Evolutionary conservation across 92 coral and sea anemone species (phyloP), one percentile per base, ranked within the genome.

Genomic region (Porites divaricata): DNA sequence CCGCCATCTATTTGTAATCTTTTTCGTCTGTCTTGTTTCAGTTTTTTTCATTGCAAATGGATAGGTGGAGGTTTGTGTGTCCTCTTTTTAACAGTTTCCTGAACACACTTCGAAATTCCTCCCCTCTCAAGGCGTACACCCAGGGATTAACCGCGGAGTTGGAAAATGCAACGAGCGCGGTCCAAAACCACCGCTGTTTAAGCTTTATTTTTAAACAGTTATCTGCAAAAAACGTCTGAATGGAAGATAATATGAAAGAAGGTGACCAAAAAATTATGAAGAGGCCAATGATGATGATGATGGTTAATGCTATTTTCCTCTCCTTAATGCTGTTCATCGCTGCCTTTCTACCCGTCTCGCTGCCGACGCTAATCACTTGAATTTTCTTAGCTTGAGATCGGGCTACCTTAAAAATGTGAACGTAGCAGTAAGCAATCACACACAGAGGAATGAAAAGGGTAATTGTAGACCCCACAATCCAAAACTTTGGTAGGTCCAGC

Each of bases 251-350:
- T 15, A 87, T 52, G 50, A 87, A 45, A 26, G 80, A 52, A 26
- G 90, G 90, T 9, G 78, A 73, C 86, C 86, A 80, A 24, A 79
- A 57, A 3, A 80, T n/a, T 10, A 87, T 51, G 70, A 87, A 87
- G n/a, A 87, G 79, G 28, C 90, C 90, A 10, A 87, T 66, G 52
- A 87, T 76, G 24, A 87, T 87, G 28, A 87, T 87, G 73, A 87
- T 83, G 12, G 90, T 80, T 57, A 85, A 67, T 5, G 90, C 90
- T 1, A 82, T 77, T 72, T 87, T 87, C 23, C 75, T 63, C 19
- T 87, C 83, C 71, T 59, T 49, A 17, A 16, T 73, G 5, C 87
- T 56, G 63, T 16, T 62, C 26, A 26, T 53, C 1, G 50, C 25
- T 8, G 52, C 81, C 24, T 72, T 22, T 22, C 49, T 22, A 7